Conservation (phyloP, 2,113 vertebrate species). For the Dryoscopus gambensis region DNA sequence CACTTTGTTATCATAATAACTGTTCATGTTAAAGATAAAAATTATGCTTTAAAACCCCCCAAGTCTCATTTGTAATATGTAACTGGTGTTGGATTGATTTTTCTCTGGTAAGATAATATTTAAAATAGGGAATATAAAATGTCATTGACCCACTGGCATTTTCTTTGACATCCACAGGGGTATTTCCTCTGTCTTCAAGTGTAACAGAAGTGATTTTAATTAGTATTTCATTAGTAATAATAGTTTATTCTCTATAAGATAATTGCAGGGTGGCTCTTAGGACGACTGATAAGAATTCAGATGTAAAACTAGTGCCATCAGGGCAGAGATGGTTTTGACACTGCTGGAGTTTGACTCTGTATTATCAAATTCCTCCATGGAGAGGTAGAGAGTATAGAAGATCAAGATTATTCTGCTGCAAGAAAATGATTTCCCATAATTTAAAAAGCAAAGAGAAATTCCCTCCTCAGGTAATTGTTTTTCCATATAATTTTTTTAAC, state of each 20-base stretch:
- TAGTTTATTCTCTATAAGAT: neutral
- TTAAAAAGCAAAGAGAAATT: neutral
- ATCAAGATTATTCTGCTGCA: neutral
- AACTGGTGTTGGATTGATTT: neutral
- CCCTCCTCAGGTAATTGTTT: neutral
- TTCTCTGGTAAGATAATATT: neutral
- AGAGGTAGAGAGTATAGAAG: neutral
- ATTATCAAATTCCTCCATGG: neutral
- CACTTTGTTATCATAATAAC: neutral
- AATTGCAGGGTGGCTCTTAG: neutral
- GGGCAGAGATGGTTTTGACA: neutral
- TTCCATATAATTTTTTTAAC: neutral
- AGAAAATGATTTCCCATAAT: neutral
- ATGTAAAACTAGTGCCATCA: neutral
- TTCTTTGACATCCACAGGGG: neutral
- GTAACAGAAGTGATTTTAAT: constrained; percentile 14
- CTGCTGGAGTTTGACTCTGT: neutral
- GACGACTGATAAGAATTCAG: constrained; percentile 7
- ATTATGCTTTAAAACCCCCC: neutral
- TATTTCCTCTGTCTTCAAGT: neutral
- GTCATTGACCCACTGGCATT: neutral
- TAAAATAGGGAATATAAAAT: neutral
- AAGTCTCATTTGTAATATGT: neutral
- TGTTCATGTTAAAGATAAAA: neutral
- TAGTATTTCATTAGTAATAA: neutral